Base-by-base conservation (phyloP, 1,140 invertebrate species). In the Drosophila busckii region DNA sequence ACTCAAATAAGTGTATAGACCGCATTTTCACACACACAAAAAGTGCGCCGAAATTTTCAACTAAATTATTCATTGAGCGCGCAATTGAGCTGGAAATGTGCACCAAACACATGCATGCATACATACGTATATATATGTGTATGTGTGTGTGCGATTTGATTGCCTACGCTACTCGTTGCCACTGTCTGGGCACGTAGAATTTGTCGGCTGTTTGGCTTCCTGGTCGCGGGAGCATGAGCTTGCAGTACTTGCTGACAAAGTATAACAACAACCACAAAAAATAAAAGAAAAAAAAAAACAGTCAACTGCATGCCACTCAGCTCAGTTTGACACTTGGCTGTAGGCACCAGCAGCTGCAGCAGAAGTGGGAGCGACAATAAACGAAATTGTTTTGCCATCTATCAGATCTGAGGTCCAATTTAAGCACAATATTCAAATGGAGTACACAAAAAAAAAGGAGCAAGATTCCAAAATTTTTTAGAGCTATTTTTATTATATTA, bases 61-160 rank as follows among this genome's bases (percentile, higher is more conserved):
- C 70, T 75, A 75, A 75, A 75, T 75, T 75, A 75, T 75, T 75
- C 70, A 75, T 75, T 75, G 70, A 65, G 70, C 70, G 70, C 70
- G 70, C 70, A 61, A 75, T 75, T 70, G 70, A 75, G 70, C 70
- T 75, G 71, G 70, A 76, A 76, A 76, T 73, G 69, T 73, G 69
- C 56, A 67, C 56, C n/a, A n/a, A 29, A 8, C 42, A 40, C 16
- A 22, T 22, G 37, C 8, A 29, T 20, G 5, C 19, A 29, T 35
- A n/a, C 28, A 28, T 49, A 40, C n/a, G 13, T 37, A 17, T 16
- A 16, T 12, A 5, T 35, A 31, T 7, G 13, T 17, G 31, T 25
- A 16, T 29, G 26, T 26, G 12, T 26, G 13, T 29, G 40, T 34
- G 42, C 2, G 22, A 32, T 28, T 49, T 37, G 46, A 38, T 50